phyloP scores from a whole-genome alignment of 2,888 invertebrate genomes.

The Drosophila peninsularis region DNA sequence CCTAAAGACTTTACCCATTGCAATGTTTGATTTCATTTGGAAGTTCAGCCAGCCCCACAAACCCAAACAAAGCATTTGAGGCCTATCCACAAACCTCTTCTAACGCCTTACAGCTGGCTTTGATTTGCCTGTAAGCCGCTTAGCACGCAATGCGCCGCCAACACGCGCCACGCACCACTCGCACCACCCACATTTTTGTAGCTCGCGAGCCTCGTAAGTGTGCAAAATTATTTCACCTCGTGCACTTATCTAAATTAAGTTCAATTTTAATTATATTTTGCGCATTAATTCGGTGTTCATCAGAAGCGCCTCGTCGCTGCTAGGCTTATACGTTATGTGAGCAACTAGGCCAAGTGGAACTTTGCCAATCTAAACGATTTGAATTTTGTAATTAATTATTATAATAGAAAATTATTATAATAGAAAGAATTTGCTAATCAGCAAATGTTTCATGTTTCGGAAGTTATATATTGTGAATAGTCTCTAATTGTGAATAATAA shows the following conservation, averaged over 20 bases:
- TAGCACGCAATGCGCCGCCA: conserved; percentile 41
- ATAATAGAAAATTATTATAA: too few relatives aligned
- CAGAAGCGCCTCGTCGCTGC: not conserved
- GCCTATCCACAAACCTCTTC: conserved; percentile 13
- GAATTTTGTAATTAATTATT: not conserved
- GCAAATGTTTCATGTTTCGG: too few relatives aligned
- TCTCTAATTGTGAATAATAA: too few relatives aligned
- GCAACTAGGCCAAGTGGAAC: conserved; percentile 25
- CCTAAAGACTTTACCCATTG: too few relatives aligned
- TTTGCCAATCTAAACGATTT: not conserved
- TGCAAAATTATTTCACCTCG: conserved; percentile 38
- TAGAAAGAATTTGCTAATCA: too few relatives aligned
- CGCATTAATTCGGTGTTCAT: conserved; percentile 50
- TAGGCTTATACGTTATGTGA: not conserved
- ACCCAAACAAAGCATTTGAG: not conserved
- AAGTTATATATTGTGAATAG: too few relatives aligned
- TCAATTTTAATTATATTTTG: conserved; percentile 68
- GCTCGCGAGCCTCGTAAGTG: conserved; percentile 7
- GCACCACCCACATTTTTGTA: conserved; percentile 7
- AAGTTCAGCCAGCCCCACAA: conserved; percentile 8
- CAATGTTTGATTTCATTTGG: conserved; percentile 23
- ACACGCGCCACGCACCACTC: not conserved
- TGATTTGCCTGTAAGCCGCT: conserved; percentile 56
- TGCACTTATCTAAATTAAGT: conserved; percentile 66
- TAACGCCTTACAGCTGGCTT: conserved; percentile 29